A percentile compares a stretch with the other conserved stretches of the same genome.
phyloP scores from a whole-genome alignment of 2,113 vertebrate species.

The Chionis minor region DNA sequence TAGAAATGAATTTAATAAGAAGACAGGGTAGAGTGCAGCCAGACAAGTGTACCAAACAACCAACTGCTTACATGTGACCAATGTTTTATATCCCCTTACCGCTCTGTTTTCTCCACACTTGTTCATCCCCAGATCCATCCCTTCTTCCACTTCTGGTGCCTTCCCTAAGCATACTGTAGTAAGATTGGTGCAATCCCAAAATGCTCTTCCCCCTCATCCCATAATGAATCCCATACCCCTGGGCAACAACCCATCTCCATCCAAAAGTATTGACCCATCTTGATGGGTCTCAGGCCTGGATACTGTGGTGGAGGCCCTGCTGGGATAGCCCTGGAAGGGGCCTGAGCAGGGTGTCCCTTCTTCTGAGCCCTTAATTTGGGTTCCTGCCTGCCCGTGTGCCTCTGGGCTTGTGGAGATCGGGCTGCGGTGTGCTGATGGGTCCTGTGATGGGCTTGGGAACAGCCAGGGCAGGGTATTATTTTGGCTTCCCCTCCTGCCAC shows the following conservation, averaged over 20 bases:
- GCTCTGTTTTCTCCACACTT: not conserved
- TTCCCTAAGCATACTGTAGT: not conserved
- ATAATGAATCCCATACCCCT: not conserved
- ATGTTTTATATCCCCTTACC: not conserved
- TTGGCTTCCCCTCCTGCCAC: not conserved
- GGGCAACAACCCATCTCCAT: not conserved
- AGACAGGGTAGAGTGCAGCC: not conserved
- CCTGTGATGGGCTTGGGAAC: not conserved
- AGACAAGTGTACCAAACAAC: not conserved
- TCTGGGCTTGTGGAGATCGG: not conserved
- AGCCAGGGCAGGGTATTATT: not conserved
- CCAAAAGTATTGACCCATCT: not conserved
- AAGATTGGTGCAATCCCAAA: not conserved
- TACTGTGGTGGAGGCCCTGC: not conserved
- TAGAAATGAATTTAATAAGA: not conserved
- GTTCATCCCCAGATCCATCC: not conserved
- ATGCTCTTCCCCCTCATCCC: accelerated
- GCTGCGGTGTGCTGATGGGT: not conserved
- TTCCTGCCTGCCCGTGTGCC: not conserved
- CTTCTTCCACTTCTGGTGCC: not conserved
- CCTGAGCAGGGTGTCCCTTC: not conserved
- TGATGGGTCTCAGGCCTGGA: not conserved
- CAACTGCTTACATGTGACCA: not conserved
- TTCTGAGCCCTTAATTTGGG: not conserved
- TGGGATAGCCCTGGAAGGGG: not conserved